phyloP scores from a whole-genome alignment of 1,140 invertebrate species.

The Physella acuta region DNA sequence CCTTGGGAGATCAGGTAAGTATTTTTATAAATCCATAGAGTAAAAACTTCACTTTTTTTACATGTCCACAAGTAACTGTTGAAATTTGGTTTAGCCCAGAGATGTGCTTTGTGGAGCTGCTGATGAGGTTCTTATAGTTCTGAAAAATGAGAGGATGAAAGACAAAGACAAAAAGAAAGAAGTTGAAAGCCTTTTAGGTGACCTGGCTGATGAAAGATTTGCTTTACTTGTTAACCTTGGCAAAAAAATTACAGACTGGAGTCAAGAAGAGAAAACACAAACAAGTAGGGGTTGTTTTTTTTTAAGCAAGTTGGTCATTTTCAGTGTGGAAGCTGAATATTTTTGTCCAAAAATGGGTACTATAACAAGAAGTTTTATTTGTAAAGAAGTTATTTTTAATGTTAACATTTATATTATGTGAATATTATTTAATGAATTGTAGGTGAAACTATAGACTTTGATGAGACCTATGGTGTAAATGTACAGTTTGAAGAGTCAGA shows the following conservation, averaged over 20 bases:
- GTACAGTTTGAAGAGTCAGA: slow-evolving; percentile 97
- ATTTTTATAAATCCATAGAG: not conserved
- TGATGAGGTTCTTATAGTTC: slow-evolving; percentile 91
- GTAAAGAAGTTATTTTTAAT: slow-evolving; percentile 5
- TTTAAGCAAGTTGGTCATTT: too few relatives aligned
- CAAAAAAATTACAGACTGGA: slow-evolving; percentile 98
- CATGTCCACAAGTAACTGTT: too few relatives aligned
- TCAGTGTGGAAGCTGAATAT: too few relatives aligned
- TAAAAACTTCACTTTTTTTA: not conserved
- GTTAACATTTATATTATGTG: not conserved
- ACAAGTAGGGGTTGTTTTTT: too few relatives aligned
- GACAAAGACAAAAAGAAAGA: slow-evolving; percentile 93
- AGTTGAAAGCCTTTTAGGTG: slow-evolving; percentile 81
- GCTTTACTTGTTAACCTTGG: slow-evolving; percentile 92
- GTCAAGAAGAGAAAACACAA: slow-evolving; percentile 75
- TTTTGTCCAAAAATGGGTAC: not conserved
- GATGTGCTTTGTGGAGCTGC: slow-evolving; percentile 97
- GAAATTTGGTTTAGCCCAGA: slow-evolving; percentile 76
- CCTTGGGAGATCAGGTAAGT: slow-evolving; percentile 87
- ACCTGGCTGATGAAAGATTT: slow-evolving; percentile 90
- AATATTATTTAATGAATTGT: slow-evolving; percentile 31
- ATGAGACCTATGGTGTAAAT: slow-evolving; percentile 97
- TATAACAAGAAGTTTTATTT: not conserved
- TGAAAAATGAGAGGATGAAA: slow-evolving; percentile 94
- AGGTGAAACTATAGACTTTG: slow-evolving; percentile 80